phyloP scores from a whole-genome alignment of 2,113 vertebrate genomes.

The Oophaga pumilio region DNA sequence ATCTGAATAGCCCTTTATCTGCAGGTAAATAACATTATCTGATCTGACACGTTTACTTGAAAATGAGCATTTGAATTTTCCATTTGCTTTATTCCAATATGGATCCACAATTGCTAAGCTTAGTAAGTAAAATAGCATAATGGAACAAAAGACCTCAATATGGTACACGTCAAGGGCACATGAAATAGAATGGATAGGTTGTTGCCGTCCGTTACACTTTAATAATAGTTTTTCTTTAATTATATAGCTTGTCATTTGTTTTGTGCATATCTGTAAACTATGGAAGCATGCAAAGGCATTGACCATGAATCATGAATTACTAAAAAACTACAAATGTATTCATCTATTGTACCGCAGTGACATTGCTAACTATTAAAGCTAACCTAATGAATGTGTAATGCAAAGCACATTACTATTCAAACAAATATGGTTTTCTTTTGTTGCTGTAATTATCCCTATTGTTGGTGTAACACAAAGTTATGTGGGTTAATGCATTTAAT shows the following conservation, averaged over 20 bases:
- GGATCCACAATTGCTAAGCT: not conserved
- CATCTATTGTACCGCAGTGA: not conserved
- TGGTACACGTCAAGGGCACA: not conserved
- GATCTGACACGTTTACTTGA: too few relatives aligned
- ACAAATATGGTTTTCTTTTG: not conserved
- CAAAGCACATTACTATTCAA: not conserved
- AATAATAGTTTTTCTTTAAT: not conserved
- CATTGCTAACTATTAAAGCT: not conserved
- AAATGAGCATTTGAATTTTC: not conserved
- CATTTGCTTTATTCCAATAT: not conserved
- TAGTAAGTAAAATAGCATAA: not conserved
- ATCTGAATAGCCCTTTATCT: too few relatives aligned
- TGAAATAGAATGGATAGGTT: not conserved
- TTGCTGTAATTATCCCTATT: not conserved
- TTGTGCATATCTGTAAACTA: not conserved
- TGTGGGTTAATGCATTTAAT: constrained; percentile 35
- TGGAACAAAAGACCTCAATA: not conserved
- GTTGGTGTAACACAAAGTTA: not conserved
- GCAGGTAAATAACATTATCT: too few relatives aligned
- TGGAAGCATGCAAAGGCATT: not conserved
- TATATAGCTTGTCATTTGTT: not conserved
- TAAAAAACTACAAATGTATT: not conserved
- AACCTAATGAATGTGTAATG: not conserved
- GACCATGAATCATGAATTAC: not conserved
- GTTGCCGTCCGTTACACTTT: too few relatives aligned